Evolutionary conservation across 2,113 vertebrate genomes (phyloP).

Genomic region (Cyrtonyx montezumae): DNA sequence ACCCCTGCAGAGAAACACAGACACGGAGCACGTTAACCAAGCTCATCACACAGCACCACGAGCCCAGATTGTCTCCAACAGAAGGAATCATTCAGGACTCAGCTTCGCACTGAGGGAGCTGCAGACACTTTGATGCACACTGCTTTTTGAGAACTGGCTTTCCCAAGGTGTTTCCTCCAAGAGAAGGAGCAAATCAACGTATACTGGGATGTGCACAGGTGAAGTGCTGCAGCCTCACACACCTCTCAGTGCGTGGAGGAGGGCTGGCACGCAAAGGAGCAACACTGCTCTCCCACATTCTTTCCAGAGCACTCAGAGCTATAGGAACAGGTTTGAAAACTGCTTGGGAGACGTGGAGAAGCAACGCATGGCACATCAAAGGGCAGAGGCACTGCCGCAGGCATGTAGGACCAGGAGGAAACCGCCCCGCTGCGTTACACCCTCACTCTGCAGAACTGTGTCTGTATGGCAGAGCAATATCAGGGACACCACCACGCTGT

Average conservation of each 20-base stretch:
- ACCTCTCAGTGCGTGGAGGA: neutral
- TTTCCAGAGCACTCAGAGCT: neutral
- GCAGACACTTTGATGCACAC: rapidly evolving
- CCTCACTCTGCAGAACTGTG: neutral
- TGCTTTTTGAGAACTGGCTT: neutral
- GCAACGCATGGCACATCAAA: neutral
- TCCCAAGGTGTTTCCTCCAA: no score
- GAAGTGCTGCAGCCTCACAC: neutral
- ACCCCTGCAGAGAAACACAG: slow-evolving; percentile 77
- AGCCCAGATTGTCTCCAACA: rapidly evolving
- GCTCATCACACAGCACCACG: rapidly evolving
- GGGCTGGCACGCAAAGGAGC: neutral
- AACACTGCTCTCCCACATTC: neutral
- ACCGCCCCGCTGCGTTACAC: neutral
- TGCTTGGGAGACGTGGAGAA: neutral
- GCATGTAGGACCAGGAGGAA: neutral
- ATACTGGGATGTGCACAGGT: rapidly evolving
- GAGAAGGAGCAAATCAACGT: rapidly evolving
- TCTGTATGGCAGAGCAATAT: neutral
- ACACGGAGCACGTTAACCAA: rapidly evolving
- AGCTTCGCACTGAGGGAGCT: rapidly evolving
- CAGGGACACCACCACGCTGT: no score
- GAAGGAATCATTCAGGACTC: rapidly evolving
- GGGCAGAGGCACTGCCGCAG: neutral
- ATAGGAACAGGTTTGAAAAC: neutral